Evolutionary conservation across 53 echinoderm and acorn worm species (phyloP).

Genomic region (Stichopus horrens): DNA sequence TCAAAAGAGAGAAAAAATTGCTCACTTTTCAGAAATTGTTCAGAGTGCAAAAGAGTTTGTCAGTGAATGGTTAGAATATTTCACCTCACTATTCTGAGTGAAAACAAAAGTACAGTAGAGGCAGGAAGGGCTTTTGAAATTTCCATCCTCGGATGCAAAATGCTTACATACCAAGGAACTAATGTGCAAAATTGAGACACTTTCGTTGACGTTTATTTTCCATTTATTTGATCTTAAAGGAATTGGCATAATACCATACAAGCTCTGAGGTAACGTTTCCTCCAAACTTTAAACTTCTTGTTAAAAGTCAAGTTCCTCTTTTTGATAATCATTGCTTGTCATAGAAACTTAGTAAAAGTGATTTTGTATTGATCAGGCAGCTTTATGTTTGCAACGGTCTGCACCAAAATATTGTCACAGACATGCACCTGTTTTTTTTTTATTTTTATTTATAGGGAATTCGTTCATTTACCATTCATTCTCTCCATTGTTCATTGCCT

Average conservation of each 20-base stretch:
- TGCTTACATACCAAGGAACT: background rate
- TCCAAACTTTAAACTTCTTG: too few species aligned
- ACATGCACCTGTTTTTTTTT: background rate
- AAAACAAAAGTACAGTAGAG: too few species aligned
- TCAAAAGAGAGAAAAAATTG: too few species aligned
- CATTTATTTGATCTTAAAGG: conserved; percentile 22
- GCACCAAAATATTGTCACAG: background rate
- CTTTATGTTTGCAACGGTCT: background rate
- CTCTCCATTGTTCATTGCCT: too few species aligned
- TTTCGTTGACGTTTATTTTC: background rate
- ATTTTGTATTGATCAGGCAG: background rate
- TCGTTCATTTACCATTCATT: too few species aligned
- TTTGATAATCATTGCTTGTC: background rate
- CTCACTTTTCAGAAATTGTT: too few species aligned
- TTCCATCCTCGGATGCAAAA: background rate
- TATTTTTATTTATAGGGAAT: background rate
- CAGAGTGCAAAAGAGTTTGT: too few species aligned
- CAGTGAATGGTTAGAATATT: too few species aligned
- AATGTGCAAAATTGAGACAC: background rate
- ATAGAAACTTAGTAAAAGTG: background rate
- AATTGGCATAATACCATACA: conserved; percentile 34
- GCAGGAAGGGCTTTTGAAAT: too few species aligned
- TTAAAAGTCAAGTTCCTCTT: background rate
- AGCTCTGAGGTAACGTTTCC: conserved; percentile 6
- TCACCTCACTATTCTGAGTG: too few species aligned